Evolutionary conservation across 2,113 vertebrate genomes (phyloP).

Genomic region (Cyphomyrus plagiostoma): DNA sequence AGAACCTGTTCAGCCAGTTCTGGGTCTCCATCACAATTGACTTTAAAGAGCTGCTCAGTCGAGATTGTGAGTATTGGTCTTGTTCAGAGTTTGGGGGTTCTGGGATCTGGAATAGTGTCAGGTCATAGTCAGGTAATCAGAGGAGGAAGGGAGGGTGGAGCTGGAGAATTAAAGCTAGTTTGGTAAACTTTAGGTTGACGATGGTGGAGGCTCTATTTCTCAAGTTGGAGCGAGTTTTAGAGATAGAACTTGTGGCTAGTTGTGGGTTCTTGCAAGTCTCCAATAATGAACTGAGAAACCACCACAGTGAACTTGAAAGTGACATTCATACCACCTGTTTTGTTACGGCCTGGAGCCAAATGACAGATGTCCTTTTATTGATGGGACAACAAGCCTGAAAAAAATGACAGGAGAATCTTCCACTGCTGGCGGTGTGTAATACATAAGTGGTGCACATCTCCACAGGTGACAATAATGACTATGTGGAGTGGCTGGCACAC

Average conservation of each 20-base stretch:
- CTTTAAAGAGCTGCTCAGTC: constrained; percentile 73
- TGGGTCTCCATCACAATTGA: constrained; percentile 90
- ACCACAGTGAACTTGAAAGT: background rate
- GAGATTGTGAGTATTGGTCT: constrained; percentile 69
- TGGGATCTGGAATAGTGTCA: background rate
- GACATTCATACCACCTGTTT: background rate
- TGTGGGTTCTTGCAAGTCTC: background rate
- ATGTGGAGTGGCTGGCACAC: constrained; percentile 83
- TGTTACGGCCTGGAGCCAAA: background rate
- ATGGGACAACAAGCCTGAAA: background rate
- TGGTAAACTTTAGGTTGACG: background rate
- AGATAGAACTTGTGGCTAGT: background rate
- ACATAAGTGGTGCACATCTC: background rate
- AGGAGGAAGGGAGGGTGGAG: background rate
- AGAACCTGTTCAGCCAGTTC: constrained; percentile 59
- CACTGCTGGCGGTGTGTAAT: background rate
- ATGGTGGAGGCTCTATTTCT: background rate
- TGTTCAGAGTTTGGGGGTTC: background rate
- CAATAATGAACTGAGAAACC: background rate
- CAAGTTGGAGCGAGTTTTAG: background rate
- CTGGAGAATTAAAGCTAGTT: background rate
- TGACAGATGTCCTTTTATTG: background rate
- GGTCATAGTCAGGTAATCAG: background rate
- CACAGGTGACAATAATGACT: constrained; percentile 55
- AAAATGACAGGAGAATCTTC: background rate